These are phyloP conservation scores for Marasmarcha lunaedactyla DNA, from an alignment of 2,888 invertebrate species.

Conservation along the genomic window DNA sequence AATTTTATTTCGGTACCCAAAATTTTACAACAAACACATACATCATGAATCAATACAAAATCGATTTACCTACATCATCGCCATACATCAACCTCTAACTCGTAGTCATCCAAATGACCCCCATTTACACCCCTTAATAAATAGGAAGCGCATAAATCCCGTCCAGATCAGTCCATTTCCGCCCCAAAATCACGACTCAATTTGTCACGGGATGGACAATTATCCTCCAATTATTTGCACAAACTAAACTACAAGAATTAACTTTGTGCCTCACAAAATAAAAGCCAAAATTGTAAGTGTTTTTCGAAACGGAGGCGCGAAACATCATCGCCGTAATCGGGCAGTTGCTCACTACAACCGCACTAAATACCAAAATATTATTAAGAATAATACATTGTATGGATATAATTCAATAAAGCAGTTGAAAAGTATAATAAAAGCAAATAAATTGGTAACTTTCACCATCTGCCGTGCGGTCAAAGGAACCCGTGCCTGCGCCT, in stretches of 20 bases:
- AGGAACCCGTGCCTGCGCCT: constrained; percentile 33
- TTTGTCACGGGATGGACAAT: constrained; percentile 45
- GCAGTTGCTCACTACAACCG: constrained; percentile 18
- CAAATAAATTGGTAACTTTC: constrained; percentile 19
- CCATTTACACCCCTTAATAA: constrained; percentile 38
- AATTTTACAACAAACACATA: too few species aligned
- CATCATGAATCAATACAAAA: constrained; percentile 28
- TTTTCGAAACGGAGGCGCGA: constrained; percentile 7
- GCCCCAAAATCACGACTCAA: constrained; percentile 43
- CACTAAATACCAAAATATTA: constrained; percentile 35
- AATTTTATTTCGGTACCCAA: too few species aligned
- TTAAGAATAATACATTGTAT: constrained; percentile 23
- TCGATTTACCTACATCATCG: constrained; percentile 50
- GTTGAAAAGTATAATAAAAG: constrained; percentile 2
- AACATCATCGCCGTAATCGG: constrained; percentile 23
- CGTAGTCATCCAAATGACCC: constrained; percentile 31
- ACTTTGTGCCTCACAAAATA: constrained; percentile 8
- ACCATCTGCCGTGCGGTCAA: constrained; percentile 35
- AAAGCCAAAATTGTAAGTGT: constrained; percentile 9
- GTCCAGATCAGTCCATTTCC: constrained; percentile 59
- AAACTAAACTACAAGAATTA: not conserved
- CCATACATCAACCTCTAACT: constrained; percentile 34
- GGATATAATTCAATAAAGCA: constrained; percentile 26
- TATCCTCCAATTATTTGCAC: constrained; percentile 15
- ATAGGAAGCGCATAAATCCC: constrained; percentile 50